Evolutionary conservation across 2,797 vertebrate species (phyloP), one percentile per base, ranked within the genome.

Genomic region (Mastacembelus armatus): DNA sequence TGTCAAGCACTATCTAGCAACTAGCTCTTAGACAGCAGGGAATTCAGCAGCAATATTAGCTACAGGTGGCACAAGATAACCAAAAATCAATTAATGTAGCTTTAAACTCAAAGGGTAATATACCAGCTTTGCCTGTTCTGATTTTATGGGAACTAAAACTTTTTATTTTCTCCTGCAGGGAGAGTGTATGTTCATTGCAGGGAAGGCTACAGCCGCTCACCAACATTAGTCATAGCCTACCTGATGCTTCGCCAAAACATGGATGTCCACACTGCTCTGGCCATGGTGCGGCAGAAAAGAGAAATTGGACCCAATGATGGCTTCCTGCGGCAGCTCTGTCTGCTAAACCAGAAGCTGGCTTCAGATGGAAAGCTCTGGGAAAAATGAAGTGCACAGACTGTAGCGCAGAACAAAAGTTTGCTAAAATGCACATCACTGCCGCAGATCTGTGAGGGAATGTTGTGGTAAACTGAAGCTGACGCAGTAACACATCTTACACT

Each of bases 141-240:
- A 29, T 22, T 62, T 48, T 26, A 2, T 8, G 52, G n/a, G 24
- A 54, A 47, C 26, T 5, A 12, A 4, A 48, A 36, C 18, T 7
- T 6, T 10, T 24, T 15, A 5, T 32, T 19, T 57, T 33, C 14
- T 4, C 19, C 15, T 58, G 4, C 86, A 99, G 97, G 95, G 1
- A 95, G 90, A 44, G 96, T 99, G 59, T 94, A 96, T 1, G 96
- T 99, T 59, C 97, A 99, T 55, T 99, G 97, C 91, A 94, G 95
- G 0, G 96, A 99, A 79, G 98, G 97, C n/a, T 99, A 98, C 90
- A 99, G 97, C 87, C 97, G 97, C 58, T 96, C 98, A 0, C 96
- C 97, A 0, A 94, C 96, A 0, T 83, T 98, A 4, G 96, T 99
- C 66, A 94, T 97, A 3, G 96, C 96, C 10, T 98, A 95, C 90